Percentiles rank a stretch among this genome's conserved stretches.
Conservation (phyloP, 1,140 invertebrate genomes). For the Drosophila teissieri region DNA sequence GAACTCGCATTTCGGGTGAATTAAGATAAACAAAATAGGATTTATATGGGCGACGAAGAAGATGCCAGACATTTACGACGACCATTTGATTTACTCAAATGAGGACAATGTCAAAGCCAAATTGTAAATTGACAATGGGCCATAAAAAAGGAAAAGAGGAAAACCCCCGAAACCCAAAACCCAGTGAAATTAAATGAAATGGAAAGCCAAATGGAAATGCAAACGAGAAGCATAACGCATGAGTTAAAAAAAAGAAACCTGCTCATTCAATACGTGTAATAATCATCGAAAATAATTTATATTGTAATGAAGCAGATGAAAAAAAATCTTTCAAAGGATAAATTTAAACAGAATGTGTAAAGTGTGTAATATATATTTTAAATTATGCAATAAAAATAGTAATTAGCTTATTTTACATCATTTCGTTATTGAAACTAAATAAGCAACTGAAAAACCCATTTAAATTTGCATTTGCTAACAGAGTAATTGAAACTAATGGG, state of each 20-base stretch:
- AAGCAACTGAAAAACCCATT: constrained; percentile 9
- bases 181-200: constrained; percentile 39
- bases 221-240: neutral
- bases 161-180: constrained; percentile 5
- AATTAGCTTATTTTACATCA: neutral
- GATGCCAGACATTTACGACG: constrained; percentile 60
- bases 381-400: too few species aligned
- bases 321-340: too few species aligned
- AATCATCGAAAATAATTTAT: constrained; percentile 52
- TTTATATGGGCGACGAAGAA: constrained; percentile 48
- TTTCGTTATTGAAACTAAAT: neutral
- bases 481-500: constrained; percentile 45
- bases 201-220: constrained; percentile 38
- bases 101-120: constrained; percentile 48
- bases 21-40: constrained; percentile 79
- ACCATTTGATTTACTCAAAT: constrained; percentile 78
- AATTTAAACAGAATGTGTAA: too few species aligned
- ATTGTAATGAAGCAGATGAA: constrained; percentile 12
- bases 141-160: constrained; percentile 44
- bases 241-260: constrained; percentile 5
- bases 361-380: too few species aligned
- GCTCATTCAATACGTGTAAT: constrained; percentile 40
- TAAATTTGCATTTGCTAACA: constrained; percentile 19
- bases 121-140: constrained; percentile 69
- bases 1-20: constrained; percentile 55